These are phyloP conservation scores for Mythimna albipuncta DNA, from an alignment of 2,888 invertebrate species.

Conservation along the genomic window DNA sequence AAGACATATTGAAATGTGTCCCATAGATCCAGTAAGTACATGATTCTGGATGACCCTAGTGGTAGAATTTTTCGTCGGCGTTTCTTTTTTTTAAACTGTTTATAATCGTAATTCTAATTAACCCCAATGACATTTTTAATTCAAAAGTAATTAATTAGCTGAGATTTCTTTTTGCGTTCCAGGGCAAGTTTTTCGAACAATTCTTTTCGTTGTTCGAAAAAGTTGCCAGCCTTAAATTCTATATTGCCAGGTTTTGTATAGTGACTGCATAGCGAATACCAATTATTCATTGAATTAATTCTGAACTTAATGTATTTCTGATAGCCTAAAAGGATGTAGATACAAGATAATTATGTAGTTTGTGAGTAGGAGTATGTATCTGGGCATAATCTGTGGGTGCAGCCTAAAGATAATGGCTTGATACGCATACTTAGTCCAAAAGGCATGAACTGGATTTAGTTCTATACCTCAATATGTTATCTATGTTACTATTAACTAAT, in stretches of 20 bases:
- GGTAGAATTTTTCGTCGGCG: too few relatives aligned
- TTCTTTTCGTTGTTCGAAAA: too few relatives aligned
- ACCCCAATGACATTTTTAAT: too few relatives aligned
- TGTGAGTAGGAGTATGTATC: neutral
- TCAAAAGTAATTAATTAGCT: too few relatives aligned
- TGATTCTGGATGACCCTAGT: too few relatives aligned
- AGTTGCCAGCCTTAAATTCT: neutral
- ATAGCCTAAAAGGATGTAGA: neutral
- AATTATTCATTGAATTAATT: constrained; percentile 4
- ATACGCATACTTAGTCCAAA: neutral
- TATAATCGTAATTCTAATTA: too few relatives aligned
- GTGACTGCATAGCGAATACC: neutral
- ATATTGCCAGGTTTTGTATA: neutral
- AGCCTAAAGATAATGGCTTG: neutral
- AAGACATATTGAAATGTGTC: too few relatives aligned
- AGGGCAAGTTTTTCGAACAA: neutral
- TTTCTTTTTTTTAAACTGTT: too few relatives aligned
- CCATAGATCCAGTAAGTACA: too few relatives aligned
- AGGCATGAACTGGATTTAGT: neutral
- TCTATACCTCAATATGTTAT: neutral
- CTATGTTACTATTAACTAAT: neutral
- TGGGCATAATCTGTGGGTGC: neutral
- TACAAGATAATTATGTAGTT: constrained; percentile 7
- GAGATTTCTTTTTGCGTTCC: too few relatives aligned
- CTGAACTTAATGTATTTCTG: constrained; percentile 13